These are phyloP conservation scores for Drosophila kanapiae DNA, from an alignment of 1,140 invertebrate genomes.

Conservation along the genomic window DNA sequence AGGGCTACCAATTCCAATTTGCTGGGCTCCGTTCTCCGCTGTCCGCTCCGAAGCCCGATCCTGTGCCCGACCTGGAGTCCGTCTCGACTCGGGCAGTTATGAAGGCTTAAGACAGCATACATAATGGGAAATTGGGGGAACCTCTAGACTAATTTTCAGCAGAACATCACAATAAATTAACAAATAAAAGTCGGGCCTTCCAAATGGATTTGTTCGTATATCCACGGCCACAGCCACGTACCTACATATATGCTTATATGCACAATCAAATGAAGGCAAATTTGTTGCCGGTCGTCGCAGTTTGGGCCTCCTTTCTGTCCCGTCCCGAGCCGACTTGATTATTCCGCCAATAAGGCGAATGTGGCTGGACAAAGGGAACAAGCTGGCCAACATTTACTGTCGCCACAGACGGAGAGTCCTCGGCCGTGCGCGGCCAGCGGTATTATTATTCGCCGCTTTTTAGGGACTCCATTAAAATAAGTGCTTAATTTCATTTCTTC, in stretches of 20 bases:
- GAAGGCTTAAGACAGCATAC: slow-evolving; percentile 61
- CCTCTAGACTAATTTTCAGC: slow-evolving; percentile 76
- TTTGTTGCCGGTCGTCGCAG: slow-evolving; percentile 51
- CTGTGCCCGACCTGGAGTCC: slow-evolving; percentile 1
- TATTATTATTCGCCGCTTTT: slow-evolving; percentile 37
- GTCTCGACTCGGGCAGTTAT: slow-evolving; percentile 53
- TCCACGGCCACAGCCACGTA: background rate
- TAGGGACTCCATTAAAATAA: slow-evolving; percentile 76
- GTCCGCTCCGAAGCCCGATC: slow-evolving; percentile 5
- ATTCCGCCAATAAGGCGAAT: slow-evolving; percentile 57
- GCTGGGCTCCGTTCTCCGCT: background rate
- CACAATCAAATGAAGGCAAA: slow-evolving; percentile 72
- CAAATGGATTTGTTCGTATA: slow-evolving; percentile 63
- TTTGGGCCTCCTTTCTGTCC: slow-evolving; percentile 1
- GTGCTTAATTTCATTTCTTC: slow-evolving; percentile 72
- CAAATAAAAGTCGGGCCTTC: slow-evolving; percentile 71
- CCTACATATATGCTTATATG: slow-evolving; percentile 5
- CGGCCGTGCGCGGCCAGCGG: background rate
- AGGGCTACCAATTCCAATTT: slow-evolving; percentile 51
- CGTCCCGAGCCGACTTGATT: slow-evolving; percentile 30
- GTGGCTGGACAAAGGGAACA: slow-evolving; percentile 19
- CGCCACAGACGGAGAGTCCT: slow-evolving; percentile 6
- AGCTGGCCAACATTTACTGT: slow-evolving; percentile 45
- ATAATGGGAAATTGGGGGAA: slow-evolving; percentile 76
- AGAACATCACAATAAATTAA: slow-evolving; percentile 82